Evolutionary conservation across 2,113 vertebrate species (phyloP).

Genomic region (Indicator maculatus): DNA sequence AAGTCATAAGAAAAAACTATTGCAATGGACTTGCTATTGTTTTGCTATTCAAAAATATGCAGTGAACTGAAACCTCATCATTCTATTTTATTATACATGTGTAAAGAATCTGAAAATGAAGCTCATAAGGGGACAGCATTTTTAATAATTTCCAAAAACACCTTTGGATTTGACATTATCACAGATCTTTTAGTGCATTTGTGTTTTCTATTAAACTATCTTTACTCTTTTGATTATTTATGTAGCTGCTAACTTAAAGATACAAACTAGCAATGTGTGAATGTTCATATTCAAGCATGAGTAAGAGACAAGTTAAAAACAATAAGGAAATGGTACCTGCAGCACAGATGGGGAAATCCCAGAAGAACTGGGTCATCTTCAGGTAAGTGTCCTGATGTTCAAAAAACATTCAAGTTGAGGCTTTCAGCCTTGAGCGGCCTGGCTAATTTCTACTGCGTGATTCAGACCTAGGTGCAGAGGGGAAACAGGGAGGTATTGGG

Average conservation of each 20-base stretch:
- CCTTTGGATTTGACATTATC: conserved; percentile 55
- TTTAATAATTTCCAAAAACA: conserved; percentile 63
- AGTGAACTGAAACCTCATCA: conserved; percentile 67
- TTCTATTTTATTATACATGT: conserved; percentile 46
- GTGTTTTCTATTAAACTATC: not conserved
- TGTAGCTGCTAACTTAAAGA: not conserved
- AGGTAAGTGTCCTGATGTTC: not conserved
- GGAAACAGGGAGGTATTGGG: too few species aligned
- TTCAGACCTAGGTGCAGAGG: too few species aligned
- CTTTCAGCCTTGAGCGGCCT: too few species aligned
- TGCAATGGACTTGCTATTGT: conserved; percentile 51
- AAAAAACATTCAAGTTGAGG: not conserved
- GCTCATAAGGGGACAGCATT: conserved; percentile 34
- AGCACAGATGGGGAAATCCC: not conserved
- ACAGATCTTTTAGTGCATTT: not conserved
- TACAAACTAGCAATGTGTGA: not conserved
- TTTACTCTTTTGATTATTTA: not conserved
- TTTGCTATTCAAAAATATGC: conserved; percentile 60
- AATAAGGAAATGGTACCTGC: not conserved
- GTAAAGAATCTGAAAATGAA: conserved; percentile 26
- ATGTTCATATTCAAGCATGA: not conserved
- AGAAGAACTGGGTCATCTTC: not conserved
- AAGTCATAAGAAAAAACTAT: conserved; percentile 53
- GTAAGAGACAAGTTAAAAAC: not conserved
- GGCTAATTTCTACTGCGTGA: too few species aligned